Evolutionary conservation across 2,888 invertebrate species (phyloP), one percentile per base, ranked within the genome.

Genomic region (Drosophila prostipennis): DNA sequence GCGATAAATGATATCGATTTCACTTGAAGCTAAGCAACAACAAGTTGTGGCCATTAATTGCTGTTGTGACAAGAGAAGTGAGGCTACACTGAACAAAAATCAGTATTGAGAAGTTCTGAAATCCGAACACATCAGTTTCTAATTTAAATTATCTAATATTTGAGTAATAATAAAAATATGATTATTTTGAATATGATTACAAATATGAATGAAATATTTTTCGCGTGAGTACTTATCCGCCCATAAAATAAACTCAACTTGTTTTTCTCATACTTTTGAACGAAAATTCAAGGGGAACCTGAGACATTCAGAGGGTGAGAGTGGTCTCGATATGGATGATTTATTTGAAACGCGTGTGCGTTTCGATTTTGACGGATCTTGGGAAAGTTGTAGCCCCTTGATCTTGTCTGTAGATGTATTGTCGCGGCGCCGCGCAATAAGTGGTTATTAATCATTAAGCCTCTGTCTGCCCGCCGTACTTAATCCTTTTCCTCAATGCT

Each of bases 21-120:
- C 86, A 80, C 77, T 65, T 63, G 39, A 58, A 53, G 49, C 42
- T 45, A 60, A 68, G 48, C 67, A 56, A 55, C 42, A 69, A 72
- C 77, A 80, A 80, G 76, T 79, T 73, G 83, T 79, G 78, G 71
- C 59, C 61, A 49, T 80, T 84, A 84, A 87, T 87, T 87, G 74
- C 68, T 61, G 45, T 48, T 74, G 72, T 76, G 79, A 80, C 83
- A 82, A 76, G 70, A 67, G 81, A 42, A 42, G 23, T 16, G 16
- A 10, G 5, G 57, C n/a, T 42, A 26, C 40, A 59, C 61, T 63
- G 10, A 61, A 40, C 5, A 58, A 43, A 34, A 19, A 6, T 11
- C 16, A 1, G 2, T 8, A 10, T 40, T 1, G 7, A 8, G 1
- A 40, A 26, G 26, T 26, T 32, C 10, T 32, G 3, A 34, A 34